Conservation (phyloP, 2,113 vertebrate genomes). For the Cebus imitator region DNA sequence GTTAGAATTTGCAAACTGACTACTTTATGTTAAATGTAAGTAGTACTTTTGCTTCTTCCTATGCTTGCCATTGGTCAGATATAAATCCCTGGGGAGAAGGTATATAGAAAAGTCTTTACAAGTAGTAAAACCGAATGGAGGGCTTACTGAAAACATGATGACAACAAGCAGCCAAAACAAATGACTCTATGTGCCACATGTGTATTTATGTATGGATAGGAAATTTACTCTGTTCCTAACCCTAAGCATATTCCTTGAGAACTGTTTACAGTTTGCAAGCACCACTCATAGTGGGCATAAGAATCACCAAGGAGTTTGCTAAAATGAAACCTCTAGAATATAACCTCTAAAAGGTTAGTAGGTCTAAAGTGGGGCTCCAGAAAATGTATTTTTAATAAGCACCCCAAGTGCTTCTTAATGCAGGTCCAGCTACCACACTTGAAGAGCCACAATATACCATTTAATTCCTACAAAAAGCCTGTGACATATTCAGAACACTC, state of each 20-base stretch:
- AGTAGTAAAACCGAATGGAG: not conserved
- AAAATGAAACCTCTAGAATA: slow-evolving; percentile 36
- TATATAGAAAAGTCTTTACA: not conserved
- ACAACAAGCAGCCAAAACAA: slow-evolving; percentile 7
- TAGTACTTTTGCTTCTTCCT: not conserved
- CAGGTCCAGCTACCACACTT: not conserved
- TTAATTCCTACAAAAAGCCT: slow-evolving; percentile 1
- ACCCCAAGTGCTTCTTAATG: not conserved
- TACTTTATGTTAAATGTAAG: not conserved
- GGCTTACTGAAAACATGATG: not conserved
- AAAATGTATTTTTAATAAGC: slow-evolving; percentile 35
- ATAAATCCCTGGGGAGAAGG: not conserved
- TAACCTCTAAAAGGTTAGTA: not conserved
- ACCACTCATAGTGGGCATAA: not conserved
- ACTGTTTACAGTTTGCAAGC: not conserved
- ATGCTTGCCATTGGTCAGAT: not conserved
- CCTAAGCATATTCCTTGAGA: not conserved
- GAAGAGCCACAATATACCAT: not conserved
- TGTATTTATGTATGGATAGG: not conserved
- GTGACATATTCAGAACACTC: not conserved
- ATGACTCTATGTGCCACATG: not conserved
- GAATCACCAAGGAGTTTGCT: not conserved
- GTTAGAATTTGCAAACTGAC: not conserved
- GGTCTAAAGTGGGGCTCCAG: not conserved
- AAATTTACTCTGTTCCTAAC: not conserved